These are phyloP conservation scores for Sebastes cheni DNA, from an alignment of 2,797 vertebrate genomes.

Conservation along the genomic window DNA sequence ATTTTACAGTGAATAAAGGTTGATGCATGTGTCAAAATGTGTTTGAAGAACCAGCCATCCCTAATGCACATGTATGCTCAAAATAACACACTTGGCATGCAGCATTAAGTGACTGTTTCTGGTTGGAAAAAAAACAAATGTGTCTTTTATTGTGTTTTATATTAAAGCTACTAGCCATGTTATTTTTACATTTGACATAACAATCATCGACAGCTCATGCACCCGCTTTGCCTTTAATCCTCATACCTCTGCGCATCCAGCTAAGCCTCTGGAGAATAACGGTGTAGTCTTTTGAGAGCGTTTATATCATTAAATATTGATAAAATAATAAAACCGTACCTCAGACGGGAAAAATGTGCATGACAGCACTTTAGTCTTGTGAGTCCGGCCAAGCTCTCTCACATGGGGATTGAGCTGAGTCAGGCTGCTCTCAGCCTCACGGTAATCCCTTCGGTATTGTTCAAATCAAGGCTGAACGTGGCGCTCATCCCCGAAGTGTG, in stretches of 20 bases:
- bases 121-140: neutral
- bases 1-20: neutral
- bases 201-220: neutral
- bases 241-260: slow-evolving; percentile 22
- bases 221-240: slow-evolving; percentile 12
- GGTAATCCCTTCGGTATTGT: slow-evolving; percentile 45
- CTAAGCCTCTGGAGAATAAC: slow-evolving; percentile 34
- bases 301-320: slow-evolving; percentile 68
- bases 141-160: neutral
- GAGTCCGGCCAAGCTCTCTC: slow-evolving; percentile 39
- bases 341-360: slow-evolving; percentile 28
- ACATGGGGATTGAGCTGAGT: slow-evolving; percentile 49
- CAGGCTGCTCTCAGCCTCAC: slow-evolving; percentile 47
- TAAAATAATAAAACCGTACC: slow-evolving; percentile 55
- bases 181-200: neutral
- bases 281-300: slow-evolving; percentile 39
- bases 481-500: slow-evolving; percentile 13
- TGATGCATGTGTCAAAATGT: neutral
- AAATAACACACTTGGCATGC: neutral
- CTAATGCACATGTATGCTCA: neutral
- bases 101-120: neutral
- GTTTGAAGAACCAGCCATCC: neutral
- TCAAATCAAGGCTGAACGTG: slow-evolving; percentile 31
- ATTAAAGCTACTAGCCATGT: neutral
- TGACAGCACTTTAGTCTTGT: slow-evolving; percentile 41